These are phyloP conservation scores for Cepaea nemoralis DNA, from an alignment of 1,140 invertebrate species.

Conservation along the genomic window DNA sequence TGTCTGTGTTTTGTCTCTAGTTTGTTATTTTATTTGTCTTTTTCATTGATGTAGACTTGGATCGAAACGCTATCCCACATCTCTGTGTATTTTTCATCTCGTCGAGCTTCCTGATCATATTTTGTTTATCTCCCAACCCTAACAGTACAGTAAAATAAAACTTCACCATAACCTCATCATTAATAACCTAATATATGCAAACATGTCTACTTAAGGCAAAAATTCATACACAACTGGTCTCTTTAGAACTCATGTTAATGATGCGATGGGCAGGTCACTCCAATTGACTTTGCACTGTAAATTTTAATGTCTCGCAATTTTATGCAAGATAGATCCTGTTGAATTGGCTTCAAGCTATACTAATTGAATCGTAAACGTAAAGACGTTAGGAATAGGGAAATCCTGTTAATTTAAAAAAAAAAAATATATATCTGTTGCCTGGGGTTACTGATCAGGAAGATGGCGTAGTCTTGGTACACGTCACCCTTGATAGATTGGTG, in stretches of 20 bases:
- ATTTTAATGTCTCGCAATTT: background rate
- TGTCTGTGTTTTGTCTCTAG: too few relatives aligned
- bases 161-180: too few relatives aligned
- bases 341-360: background rate
- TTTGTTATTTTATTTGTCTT: too few relatives aligned
- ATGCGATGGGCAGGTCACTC: background rate
- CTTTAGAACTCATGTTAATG: background rate
- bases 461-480: background rate
- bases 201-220: background rate
- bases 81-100: too few relatives aligned
- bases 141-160: too few relatives aligned
- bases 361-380: background rate
- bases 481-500: slow-evolving; percentile 1
- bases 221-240: background rate
- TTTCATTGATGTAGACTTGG: too few relatives aligned
- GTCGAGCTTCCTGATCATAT: too few relatives aligned
- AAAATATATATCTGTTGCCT: too few relatives aligned
- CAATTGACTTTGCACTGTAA: background rate
- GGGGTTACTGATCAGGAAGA: background rate
- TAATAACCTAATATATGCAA: background rate
- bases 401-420: too few relatives aligned
- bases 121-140: too few relatives aligned
- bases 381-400: background rate
- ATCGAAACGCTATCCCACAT: too few relatives aligned
- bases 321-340: background rate